These are phyloP conservation scores for Trachythela sp. DNA, from an alignment of 64 coral and sea anemone genomes.

Conservation along the genomic window DNA sequence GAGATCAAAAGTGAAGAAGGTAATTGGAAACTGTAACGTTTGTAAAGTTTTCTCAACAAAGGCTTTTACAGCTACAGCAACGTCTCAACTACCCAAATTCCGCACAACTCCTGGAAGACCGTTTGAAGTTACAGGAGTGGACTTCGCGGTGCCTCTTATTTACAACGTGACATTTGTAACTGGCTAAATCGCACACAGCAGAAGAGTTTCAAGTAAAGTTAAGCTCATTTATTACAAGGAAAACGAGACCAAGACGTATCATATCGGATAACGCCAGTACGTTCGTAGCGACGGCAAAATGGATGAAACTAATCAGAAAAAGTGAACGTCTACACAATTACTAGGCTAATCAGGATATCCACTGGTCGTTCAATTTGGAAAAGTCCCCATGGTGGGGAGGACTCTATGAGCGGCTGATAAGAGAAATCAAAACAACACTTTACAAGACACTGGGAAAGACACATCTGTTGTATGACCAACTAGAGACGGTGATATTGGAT, in stretches of 20 bases:
- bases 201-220: background rate
- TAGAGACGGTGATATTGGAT: background rate
- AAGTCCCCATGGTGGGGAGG: too few relatives aligned
- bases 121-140: slow-evolving; percentile 43
- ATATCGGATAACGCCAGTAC: background rate
- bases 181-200: background rate
- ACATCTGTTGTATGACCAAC: background rate
- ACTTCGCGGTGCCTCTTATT: slow-evolving; percentile 38
- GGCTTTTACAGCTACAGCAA: slow-evolving; percentile 33
- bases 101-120: slow-evolving; percentile 18
- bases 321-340: background rate
- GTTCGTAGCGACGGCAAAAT: background rate
- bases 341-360: background rate
- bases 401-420: too few relatives aligned
- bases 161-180: slow-evolving; percentile 23
- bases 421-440: background rate
- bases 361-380: too few relatives aligned
- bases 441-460: background rate
- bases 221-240: slow-evolving; percentile 7
- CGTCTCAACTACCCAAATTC: slow-evolving; percentile 43
- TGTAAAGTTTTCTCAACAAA: slow-evolving; percentile 51
- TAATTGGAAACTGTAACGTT: too few relatives aligned
- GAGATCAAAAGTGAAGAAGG: too few relatives aligned
- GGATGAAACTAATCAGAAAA: background rate
- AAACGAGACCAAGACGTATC: background rate